Evolutionary conservation across 2,797 vertebrate genomes (phyloP), one percentile per base, ranked within the genome.

Genomic region (Epinephelus awoara): DNA sequence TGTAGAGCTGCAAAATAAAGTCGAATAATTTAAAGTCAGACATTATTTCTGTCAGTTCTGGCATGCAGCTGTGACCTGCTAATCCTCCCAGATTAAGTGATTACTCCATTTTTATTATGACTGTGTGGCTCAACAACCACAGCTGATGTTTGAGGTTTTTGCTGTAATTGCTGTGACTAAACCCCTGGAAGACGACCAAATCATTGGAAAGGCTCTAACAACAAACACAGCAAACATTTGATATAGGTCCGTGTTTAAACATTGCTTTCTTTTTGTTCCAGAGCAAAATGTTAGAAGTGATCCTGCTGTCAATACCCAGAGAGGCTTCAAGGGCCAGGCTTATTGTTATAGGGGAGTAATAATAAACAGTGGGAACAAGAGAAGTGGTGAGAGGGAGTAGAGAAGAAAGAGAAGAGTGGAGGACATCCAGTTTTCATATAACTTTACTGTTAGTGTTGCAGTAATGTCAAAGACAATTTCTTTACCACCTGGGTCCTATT

Each of bases 401-500:
- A 47, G 46, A 19, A 18, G 49, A 25, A n/a, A 12, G 12, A 52
- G 46, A 29, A 29, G 38, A 15, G 44, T 18, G 8, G 44, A 47
- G 6, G 7, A 64, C 67, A 63, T 87, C 75, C 72, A 71, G 89
- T 91, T 90, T 82, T 21, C 12, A 91, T 94, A 91, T 75, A 17
- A 17, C 13, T 69, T 70, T 25, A 55, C 4, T 17, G 13, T 46
- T 46, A 1, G 34, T 61, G 46, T 49, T 47, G 23, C 1, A 5
- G n/a, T 54, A 40, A n/a, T 7, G 7, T 4, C 12, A 23, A 57
- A 61, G 55, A 50, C 25, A 8, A 6, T 58, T 21, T 34, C 25
- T 55, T 55, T 29, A 27, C 59, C 40, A 14, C n/a, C 19, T 34
- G 6, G 11, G 3, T 15, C 44, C 11, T n/a, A 19, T 27, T 46